These are phyloP conservation scores for Engystomops pustulosus DNA, from an alignment of 2,113 vertebrate species.

Conservation along the genomic window DNA sequence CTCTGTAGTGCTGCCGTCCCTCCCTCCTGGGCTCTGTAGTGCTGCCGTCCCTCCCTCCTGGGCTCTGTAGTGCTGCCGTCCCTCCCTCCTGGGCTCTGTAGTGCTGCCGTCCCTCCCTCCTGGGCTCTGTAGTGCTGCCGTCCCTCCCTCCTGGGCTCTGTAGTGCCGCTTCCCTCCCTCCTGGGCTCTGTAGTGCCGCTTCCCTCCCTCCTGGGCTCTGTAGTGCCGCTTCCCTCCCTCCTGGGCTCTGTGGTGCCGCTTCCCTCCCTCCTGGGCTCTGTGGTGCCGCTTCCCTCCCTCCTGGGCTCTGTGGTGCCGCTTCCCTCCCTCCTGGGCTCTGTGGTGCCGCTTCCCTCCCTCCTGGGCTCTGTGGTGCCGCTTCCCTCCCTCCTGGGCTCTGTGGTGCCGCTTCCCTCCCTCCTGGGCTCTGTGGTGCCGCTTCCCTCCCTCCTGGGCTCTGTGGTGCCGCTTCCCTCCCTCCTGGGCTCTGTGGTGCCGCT, in stretches of 20 bases:
- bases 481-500: slow-evolving; percentile 32
- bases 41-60: too few relatives aligned
- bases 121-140: slow-evolving; percentile 37
- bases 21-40: slow-evolving; percentile 35
- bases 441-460: too few relatives aligned
- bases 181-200: slow-evolving; percentile 16
- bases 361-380: slow-evolving; percentile 32
- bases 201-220: slow-evolving; percentile 19
- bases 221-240: not conserved
- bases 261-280: too few relatives aligned
- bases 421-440: slow-evolving; percentile 32
- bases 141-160: slow-evolving; percentile 36
- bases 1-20: too few relatives aligned
- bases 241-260: slow-evolving; percentile 32
- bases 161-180: not conserved
- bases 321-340: too few relatives aligned
- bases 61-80: slow-evolving; percentile 40
- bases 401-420: not conserved
- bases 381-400: too few relatives aligned
- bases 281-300: not conserved
- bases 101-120: too few relatives aligned
- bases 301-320: slow-evolving; percentile 32
- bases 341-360: not conserved
- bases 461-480: not conserved
- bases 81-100: slow-evolving; percentile 37